Base-by-base conservation (phyloP, 2,113 vertebrate species). In the Edolisoma coerulescens region DNA sequence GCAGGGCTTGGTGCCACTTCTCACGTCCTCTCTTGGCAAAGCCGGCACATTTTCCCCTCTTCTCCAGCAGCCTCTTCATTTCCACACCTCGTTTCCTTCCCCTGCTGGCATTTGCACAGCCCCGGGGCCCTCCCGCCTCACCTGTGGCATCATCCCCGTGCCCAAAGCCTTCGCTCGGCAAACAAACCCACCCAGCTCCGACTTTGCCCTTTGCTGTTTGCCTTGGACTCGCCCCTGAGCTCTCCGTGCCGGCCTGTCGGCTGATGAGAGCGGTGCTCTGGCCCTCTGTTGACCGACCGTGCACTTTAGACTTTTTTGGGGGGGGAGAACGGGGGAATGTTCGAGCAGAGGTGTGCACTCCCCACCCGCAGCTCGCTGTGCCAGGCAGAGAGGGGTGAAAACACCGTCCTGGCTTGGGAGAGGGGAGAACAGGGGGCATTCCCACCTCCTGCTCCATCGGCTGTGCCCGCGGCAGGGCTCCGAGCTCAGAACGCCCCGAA, bases 171-270 rank as follows among this genome's bases (percentile, higher is more conserved):
- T 30, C 56, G 5, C 52, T 87, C 2, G 0, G 69, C 91, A 92
- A 95, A 89, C 73, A 89, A 89, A 96, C 5, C 84, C 80, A 24
- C 69, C 47, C 77, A 26, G 86, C 77, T 42, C 80, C 14, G 69
- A 8, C 80, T 90, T 24, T 84, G 87, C 93, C 94, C 82, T 91
- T 94, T 69, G 67, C 37, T 94, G 93, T 96, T 97, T 97, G 85
- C 93, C 63, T 44, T 86, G 69, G 71, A 8, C 89, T 94, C 44
- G 54, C 61, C 41, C 30, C 84, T 37, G 73, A 49, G 84, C 20
- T 41, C 86, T 64, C 16, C 24, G 73, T 11, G 3, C 33, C 73
- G 76, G 74, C 32, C 76, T 78, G 80, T 1, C 4, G 18, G 77
- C 45, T 76, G 91, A 96, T 89, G 89, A 85, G 89, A 94, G 84